Conservation (phyloP, 23 tunicate species). For the Ascidia mentula region DNA sequence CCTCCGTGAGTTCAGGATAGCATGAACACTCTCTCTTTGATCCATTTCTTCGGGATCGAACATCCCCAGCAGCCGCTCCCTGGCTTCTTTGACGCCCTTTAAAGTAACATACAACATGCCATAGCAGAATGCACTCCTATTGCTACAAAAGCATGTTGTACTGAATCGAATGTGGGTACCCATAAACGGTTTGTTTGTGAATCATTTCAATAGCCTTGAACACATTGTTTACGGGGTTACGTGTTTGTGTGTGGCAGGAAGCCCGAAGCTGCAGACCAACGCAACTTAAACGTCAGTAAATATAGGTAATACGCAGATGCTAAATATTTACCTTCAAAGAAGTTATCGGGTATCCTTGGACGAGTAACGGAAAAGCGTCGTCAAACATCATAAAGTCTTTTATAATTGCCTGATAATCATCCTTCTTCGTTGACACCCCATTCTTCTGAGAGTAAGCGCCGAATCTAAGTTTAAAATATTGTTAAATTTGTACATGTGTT, state of each 20-base stretch:
- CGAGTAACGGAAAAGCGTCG: conserved; percentile 22
- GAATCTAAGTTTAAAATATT: conserved; percentile 2
- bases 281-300: background rate
- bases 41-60: background rate
- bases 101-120: no score
- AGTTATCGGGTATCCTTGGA: conserved; percentile 17
- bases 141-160: no score
- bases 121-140: no score
- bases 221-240: no score
- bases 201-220: no score
- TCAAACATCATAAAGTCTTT: conserved; percentile 32
- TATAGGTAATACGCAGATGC: background rate
- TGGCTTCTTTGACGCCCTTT: conserved; percentile 16
- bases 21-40: background rate
- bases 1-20: background rate
- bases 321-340: conserved; percentile 10
- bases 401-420: background rate
- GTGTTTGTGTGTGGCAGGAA: no score
- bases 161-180: no score
- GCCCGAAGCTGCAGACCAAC: background rate
- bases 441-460: conserved; percentile 1
- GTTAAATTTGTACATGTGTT: background rate
- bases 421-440: background rate
- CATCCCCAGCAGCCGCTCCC: conserved; percentile 11
- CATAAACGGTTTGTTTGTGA: no score